Conservation (phyloP, 2,888 invertebrate species). For the Campopleginae sp. region DNA sequence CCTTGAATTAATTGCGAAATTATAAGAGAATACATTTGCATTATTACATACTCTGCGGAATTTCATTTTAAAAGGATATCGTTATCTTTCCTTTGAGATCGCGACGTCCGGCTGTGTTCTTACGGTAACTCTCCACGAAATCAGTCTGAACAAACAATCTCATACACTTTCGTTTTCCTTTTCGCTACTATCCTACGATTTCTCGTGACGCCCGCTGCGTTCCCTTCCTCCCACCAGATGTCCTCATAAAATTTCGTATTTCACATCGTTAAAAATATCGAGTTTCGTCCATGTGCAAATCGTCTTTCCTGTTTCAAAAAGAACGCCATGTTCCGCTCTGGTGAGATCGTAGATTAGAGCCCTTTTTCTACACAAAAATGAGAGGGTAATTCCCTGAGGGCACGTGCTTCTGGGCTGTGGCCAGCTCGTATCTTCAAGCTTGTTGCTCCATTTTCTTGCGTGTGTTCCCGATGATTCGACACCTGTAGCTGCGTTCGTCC, state of each 20-base stretch:
- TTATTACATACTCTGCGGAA: constrained; percentile 22
- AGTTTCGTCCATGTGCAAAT: constrained; percentile 9
- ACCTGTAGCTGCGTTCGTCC: constrained; percentile 43
- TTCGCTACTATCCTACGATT: constrained; percentile 37
- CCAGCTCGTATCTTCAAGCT: constrained; percentile 16
- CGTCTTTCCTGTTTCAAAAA: constrained; percentile 57
- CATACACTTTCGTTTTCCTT: not conserved
- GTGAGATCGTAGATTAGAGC: constrained; percentile 18
- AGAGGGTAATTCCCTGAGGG: constrained; percentile 35
- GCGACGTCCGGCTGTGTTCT: constrained; percentile 41
- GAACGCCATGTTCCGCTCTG: not conserved
- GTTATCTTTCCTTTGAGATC: constrained; percentile 48
- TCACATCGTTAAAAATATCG: constrained; percentile 23
- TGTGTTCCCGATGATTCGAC: constrained; percentile 33
- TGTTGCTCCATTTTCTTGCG: constrained; percentile 28
- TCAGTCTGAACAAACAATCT: constrained; percentile 15
- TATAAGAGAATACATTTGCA: constrained; percentile 3
- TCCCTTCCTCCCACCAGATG: constrained; percentile 41
- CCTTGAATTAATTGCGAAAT: not conserved
- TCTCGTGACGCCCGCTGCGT: constrained; percentile 37
- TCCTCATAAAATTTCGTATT: constrained; percentile 15
- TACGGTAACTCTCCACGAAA: constrained; percentile 40
- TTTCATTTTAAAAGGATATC: constrained; percentile 35
- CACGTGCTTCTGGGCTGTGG: constrained; percentile 11
- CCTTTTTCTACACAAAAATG: constrained; percentile 19